Evolutionary conservation across 2,888 invertebrate genomes (phyloP).

Genomic region (Drosophila rubida): DNA sequence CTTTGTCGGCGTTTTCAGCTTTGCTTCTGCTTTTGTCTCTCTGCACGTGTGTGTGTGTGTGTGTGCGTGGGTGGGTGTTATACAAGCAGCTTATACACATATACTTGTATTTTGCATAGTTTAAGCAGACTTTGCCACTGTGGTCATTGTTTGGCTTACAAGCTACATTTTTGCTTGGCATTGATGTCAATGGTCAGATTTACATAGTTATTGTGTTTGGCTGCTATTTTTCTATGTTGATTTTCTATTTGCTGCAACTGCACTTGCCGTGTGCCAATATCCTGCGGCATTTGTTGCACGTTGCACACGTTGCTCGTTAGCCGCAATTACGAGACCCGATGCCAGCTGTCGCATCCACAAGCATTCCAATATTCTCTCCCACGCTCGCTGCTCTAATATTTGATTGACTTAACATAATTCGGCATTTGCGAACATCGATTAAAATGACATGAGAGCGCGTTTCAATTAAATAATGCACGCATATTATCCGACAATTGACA

Average conservation of each 20-base stretch:
- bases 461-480: slow-evolving; percentile 1
- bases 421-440: neutral
- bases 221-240: slow-evolving; percentile 1
- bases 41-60: neutral
- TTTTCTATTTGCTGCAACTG: neutral
- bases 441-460: neutral
- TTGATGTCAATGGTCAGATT: slow-evolving; percentile 40
- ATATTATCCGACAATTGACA: neutral
- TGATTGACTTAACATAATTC: slow-evolving; percentile 22
- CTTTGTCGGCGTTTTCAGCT: slow-evolving; percentile 39
- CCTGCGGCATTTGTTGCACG: slow-evolving; percentile 39
- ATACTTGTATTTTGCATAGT: slow-evolving; percentile 2
- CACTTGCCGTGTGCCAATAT: slow-evolving; percentile 38
- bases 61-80: neutral
- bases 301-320: slow-evolving; percentile 58
- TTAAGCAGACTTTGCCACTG: slow-evolving; percentile 28
- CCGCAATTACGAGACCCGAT: slow-evolving; percentile 30
- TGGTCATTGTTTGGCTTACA: slow-evolving; percentile 48
- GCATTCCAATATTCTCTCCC: slow-evolving; percentile 6
- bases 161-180: slow-evolving; percentile 52
- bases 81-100: slow-evolving; percentile 8
- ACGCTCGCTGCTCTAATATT: too few relatives aligned
- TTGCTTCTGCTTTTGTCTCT: slow-evolving; percentile 12
- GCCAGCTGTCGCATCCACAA: neutral
- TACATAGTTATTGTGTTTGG: slow-evolving; percentile 10